These are phyloP conservation scores for Natrix natrix DNA, from an alignment of 2,797 vertebrate genomes.

Conservation along the genomic window DNA sequence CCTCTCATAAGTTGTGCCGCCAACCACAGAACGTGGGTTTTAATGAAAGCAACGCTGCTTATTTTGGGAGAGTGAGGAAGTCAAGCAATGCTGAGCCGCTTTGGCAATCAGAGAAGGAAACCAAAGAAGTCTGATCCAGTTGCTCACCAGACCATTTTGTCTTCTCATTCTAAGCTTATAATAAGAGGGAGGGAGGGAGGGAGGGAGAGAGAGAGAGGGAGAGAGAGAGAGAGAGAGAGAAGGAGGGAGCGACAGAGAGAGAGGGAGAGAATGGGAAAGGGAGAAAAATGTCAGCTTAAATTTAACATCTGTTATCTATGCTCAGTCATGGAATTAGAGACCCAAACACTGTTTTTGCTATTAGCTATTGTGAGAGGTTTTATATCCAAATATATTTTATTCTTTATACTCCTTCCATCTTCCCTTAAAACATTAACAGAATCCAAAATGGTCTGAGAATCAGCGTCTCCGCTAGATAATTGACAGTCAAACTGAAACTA, in stretches of 20 bases:
- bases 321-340: neutral
- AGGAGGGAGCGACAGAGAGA: too few relatives aligned
- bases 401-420: too few relatives aligned
- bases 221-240: neutral
- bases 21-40: neutral
- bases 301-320: neutral
- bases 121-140: neutral
- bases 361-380: neutral
- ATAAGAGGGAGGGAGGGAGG: too few relatives aligned
- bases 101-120: neutral
- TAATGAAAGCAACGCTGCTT: neutral
- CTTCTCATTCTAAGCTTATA: neutral
- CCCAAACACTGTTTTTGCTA: neutral
- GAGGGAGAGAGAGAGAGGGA: too few relatives aligned
- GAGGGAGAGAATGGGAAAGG: too few relatives aligned
- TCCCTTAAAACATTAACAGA: too few relatives aligned
- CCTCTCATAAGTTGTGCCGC: neutral
- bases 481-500: neutral
- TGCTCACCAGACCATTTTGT: neutral
- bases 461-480: too few relatives aligned
- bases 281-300: neutral
- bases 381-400: too few relatives aligned
- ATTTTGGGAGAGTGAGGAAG: neutral
- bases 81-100: neutral
- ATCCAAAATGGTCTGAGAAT: too few relatives aligned